Conservation (phyloP, 2,113 vertebrate genomes). For the Xiphorhynchus elegans region DNA sequence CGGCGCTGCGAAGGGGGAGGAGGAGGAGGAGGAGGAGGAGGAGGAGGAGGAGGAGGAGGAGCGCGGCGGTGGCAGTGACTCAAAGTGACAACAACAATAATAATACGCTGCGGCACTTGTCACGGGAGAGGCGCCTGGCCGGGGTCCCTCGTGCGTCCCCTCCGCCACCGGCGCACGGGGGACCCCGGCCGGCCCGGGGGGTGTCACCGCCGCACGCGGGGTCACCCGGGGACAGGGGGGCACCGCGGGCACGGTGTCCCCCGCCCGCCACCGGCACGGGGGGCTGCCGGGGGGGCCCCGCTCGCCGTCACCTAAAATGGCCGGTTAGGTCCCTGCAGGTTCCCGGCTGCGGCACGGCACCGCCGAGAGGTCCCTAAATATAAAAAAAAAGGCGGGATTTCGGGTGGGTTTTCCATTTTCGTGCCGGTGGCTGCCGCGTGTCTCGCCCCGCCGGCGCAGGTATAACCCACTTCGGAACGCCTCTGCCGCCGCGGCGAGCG, state of each 20-base stretch:
- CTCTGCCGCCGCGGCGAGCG: neutral
- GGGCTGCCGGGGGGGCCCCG: neutral
- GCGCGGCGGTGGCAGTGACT: slow-evolving; percentile 10
- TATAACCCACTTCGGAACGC: neutral
- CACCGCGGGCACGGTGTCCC: neutral
- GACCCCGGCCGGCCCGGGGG: too few relatives aligned
- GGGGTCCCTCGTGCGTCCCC: too few relatives aligned
- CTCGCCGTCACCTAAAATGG: slow-evolving; percentile 16
- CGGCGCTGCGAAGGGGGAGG: neutral
- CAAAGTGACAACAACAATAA: slow-evolving; percentile 31
- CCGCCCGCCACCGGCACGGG: neutral
- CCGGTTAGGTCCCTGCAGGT: neutral
- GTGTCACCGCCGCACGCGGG: neutral
- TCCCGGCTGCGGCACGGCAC: neutral
- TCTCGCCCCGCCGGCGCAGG: slow-evolving; percentile 5
- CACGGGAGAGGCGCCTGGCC: neutral
- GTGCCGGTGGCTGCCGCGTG: neutral
- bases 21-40: neutral
- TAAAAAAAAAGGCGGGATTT: neutral
- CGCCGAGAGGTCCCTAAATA: neutral
- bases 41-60: neutral
- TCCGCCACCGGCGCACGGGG: too few relatives aligned
- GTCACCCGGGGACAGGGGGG: too few relatives aligned
- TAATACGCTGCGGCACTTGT: slow-evolving; percentile 22
- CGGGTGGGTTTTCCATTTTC: neutral